phyloP scores from a whole-genome alignment of 1,140 invertebrate species.

The Idris sp. region DNA sequence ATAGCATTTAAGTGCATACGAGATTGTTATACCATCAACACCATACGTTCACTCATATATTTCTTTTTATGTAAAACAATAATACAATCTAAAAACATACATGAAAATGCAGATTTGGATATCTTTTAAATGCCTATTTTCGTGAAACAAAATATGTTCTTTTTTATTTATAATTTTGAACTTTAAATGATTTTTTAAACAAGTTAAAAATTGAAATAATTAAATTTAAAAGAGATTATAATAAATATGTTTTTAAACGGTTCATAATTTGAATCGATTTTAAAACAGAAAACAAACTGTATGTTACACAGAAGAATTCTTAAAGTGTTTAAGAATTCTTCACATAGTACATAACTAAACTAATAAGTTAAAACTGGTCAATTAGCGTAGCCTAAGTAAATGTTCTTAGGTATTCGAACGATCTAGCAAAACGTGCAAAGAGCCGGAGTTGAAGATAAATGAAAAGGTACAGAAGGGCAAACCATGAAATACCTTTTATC shows the following conservation, averaged over 20 bases:
- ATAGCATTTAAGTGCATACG: conserved; percentile 29
- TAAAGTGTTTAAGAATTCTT: no score
- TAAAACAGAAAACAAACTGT: no score
- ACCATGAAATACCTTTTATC: conserved; percentile 52
- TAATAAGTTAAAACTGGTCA: conserved; percentile 75
- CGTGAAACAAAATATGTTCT: no score
- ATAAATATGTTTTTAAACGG: no score
- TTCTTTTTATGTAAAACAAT: conserved; percentile 11
- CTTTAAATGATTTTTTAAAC: no score
- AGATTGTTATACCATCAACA: conserved; percentile 38
- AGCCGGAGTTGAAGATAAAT: conserved; percentile 5
- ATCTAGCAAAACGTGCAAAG: conserved; percentile 40
- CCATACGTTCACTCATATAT: conserved; percentile 19
- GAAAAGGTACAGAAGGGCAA: conserved; percentile 25
- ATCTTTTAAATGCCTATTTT: no score
- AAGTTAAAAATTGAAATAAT: no score
- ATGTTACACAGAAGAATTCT: no score
- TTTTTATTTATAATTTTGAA: no score
- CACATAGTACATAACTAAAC: conserved; percentile 67
- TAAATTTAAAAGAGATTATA: no score
- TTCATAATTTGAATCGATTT: no score
- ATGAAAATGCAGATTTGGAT: neutral
- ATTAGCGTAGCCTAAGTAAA: conserved; percentile 75
- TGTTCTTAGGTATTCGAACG: conserved; percentile 73
- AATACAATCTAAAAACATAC: neutral